A percentile compares a stretch with the other conserved stretches of the same genome.
These are phyloP conservation scores for Diabrotica virgifera DNA, from an alignment of 1,140 invertebrate species.

Conservation along the genomic window DNA sequence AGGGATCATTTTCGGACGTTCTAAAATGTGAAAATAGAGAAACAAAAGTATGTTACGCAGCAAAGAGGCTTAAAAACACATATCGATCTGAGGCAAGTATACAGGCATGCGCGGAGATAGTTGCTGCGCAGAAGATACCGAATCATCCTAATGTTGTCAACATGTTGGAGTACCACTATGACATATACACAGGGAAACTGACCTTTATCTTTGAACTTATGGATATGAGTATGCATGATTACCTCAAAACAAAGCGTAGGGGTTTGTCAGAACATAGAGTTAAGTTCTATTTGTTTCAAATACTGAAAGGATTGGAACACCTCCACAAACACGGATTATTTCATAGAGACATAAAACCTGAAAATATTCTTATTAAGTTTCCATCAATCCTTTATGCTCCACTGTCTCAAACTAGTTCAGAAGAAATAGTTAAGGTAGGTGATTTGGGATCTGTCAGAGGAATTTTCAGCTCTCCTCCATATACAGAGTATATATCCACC, in stretches of 20 bases:
- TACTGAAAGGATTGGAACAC: constrained; percentile 55
- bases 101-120: constrained; percentile 59
- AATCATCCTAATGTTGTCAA: constrained; percentile 61
- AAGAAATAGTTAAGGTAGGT: constrained; percentile 59
- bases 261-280: constrained; percentile 47
- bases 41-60: constrained; percentile 57
- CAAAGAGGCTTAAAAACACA: constrained; percentile 63
- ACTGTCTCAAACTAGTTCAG: constrained; percentile 10
- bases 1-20: constrained; percentile 69
- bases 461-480: constrained; percentile 58
- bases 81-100: constrained; percentile 53
- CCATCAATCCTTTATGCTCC: constrained; percentile 20
- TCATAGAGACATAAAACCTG: constrained; percentile 69
- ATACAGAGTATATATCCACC: constrained; percentile 71
- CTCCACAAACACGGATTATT: constrained; percentile 63
- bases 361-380: constrained; percentile 62
- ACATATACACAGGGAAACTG: constrained; percentile 53
- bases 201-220: constrained; percentile 65
- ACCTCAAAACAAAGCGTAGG: constrained; percentile 46
- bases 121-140: constrained; percentile 57
- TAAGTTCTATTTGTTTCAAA: constrained; percentile 56
- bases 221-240: constrained; percentile 69
- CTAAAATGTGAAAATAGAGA: constrained; percentile 61
- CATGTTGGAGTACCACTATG: constrained; percentile 60
- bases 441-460: constrained; percentile 61